Percentiles rank a stretch among this genome's conserved stretches.
Conservation (phyloP, 2,113 vertebrate genomes). For the Thoracochromis brauschi region DNA sequence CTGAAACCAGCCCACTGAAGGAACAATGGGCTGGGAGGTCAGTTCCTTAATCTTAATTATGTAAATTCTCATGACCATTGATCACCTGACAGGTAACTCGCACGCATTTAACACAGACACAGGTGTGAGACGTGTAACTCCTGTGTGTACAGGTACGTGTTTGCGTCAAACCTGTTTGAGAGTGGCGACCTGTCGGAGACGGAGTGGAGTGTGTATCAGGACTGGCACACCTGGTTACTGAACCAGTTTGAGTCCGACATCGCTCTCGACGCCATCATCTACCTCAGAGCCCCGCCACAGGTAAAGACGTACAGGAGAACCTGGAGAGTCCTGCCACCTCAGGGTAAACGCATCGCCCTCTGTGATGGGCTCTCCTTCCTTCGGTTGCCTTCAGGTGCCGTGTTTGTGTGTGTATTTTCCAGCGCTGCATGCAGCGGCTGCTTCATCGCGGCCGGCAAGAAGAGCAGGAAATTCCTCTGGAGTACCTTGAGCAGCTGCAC, state of each 20-base stretch:
- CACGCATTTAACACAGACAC: neutral
- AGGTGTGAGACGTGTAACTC: neutral
- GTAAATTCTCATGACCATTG: neutral
- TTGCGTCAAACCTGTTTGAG: constrained; percentile 80
- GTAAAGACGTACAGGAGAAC: constrained; percentile 60
- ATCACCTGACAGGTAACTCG: neutral
- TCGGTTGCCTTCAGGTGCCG: neutral
- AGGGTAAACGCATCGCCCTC: neutral
- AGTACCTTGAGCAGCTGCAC: constrained; percentile 83
- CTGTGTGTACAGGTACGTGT: constrained; percentile 70
- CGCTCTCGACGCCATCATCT: constrained; percentile 80
- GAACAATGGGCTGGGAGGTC: neutral
- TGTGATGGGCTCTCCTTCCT: neutral
- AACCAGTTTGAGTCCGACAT: constrained; percentile 72
- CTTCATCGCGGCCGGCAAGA: constrained; percentile 73
- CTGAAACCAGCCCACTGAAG: neutral
- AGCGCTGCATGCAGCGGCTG: constrained; percentile 83
- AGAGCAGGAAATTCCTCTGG: constrained; percentile 78
- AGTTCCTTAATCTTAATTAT: neutral
- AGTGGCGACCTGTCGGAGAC: constrained; percentile 74
- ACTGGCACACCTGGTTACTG: constrained; percentile 81
- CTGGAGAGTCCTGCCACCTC: neutral
- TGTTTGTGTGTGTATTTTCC: neutral
- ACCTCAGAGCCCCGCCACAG: constrained; percentile 77
- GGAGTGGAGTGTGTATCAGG: constrained; percentile 80